Base-by-base conservation (phyloP, 2,113 vertebrate genomes). In the Syngnathus scovelli region DNA sequence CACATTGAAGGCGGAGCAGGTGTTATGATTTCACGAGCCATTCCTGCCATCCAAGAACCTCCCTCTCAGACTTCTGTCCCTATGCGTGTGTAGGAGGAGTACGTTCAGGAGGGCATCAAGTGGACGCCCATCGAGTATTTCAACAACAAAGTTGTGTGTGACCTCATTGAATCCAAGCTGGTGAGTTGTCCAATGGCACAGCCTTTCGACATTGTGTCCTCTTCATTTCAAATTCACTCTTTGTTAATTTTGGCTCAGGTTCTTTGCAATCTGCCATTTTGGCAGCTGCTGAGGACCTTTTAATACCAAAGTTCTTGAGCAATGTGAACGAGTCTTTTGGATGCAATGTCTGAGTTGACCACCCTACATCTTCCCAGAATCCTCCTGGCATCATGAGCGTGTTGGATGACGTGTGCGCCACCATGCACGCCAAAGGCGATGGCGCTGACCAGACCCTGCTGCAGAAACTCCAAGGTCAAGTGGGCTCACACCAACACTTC, bases 341-440 rank as follows among this genome's bases (percentile, higher is more conserved):
- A 8, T 43, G 41, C 8, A 43, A 43, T 43, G 41, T 43, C 41
- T 9, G 3, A 18, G 44, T 48, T 48, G 44, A 46, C 13, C 6
- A 6, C 21, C 2, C 39, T 19, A 16, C 10, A 48, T 16, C 5
- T 48, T 48, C 58, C 77, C 85, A 94, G 93, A 94, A 82, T 68
- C 93, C 93, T 27, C 87, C 83, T 0, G 93, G 93, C 4, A 77
- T 94, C 23, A 93, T 94, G 92, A 92, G 92, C 68, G 79, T 94
- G 72, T 83, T 94, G 77, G 93, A 94, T 11, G 93, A 94, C 4
- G 92, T 93, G 7, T 94, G 93, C 0, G 93, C 93, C 3, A 94
- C 93, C 1, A 94, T 94, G 93, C 93, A 94, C 21, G 93, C 93
- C n/a, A 94, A 93, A 76, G 93, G 92, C 0, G 92, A 93, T 19